phyloP scores from a whole-genome alignment of 1,140 invertebrate species.

The Pseudachorutes palmiensis region DNA sequence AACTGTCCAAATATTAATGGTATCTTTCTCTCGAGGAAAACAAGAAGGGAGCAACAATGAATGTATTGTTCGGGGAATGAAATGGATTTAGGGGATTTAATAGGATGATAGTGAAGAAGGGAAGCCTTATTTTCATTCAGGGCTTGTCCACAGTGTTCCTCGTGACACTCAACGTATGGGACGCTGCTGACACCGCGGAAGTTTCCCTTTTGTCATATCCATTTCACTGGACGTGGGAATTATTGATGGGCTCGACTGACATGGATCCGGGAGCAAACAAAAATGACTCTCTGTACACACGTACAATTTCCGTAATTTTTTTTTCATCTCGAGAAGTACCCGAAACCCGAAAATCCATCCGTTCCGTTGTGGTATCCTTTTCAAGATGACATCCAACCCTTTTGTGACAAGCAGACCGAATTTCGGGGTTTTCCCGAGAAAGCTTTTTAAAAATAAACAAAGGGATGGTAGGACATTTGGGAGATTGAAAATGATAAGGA shows the following conservation, averaged over 20 bases:
- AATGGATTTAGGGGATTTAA: not conserved
- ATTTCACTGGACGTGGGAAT: constrained; percentile 3
- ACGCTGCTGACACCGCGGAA: not conserved
- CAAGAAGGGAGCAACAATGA: not conserved
- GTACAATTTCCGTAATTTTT: not conserved
- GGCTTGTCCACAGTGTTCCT: not conserved
- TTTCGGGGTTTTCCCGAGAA: not conserved
- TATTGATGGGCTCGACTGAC: constrained; percentile 1
- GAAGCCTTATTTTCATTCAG: not conserved
- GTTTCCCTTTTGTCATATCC: not conserved
- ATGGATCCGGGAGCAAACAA: not conserved
- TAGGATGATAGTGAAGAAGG: not conserved
- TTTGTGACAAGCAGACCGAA: not conserved
- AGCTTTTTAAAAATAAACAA: not conserved
- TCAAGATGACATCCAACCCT: not conserved
- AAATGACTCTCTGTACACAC: not conserved
- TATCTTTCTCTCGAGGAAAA: not conserved
- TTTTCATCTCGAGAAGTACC: not conserved
- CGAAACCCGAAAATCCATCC: not conserved
- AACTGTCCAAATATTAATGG: not conserved
- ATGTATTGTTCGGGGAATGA: not conserved
- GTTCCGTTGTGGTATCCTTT: constrained; percentile 1
- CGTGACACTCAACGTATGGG: not conserved
- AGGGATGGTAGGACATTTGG: not conserved
- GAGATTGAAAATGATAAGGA: not conserved